Percentiles rank a stretch among this genome's conserved stretches.
These are phyloP conservation scores for Hydrotaea cyrtoneurina DNA, from an alignment of 2,888 invertebrate genomes.

Conservation along the genomic window DNA sequence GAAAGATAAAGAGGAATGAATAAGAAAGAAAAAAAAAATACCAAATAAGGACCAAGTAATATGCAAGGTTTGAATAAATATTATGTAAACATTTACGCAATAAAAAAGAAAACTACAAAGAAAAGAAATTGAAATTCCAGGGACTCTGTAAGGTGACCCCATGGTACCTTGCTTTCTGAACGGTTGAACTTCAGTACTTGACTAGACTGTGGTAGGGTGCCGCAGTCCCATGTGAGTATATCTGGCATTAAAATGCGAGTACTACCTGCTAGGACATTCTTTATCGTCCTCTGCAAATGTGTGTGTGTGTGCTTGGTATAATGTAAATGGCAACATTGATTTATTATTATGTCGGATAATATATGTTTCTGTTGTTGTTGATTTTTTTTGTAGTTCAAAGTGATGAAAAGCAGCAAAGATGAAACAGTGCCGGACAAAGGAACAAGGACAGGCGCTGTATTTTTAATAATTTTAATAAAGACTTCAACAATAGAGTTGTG, in stretches of 20 bases:
- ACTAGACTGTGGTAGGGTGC: too few relatives aligned
- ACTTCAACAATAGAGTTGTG: too few relatives aligned
- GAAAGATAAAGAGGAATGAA: background rate
- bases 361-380: background rate
- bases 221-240: background rate
- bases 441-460: background rate
- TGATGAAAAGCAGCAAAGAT: background rate
- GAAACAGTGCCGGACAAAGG: background rate
- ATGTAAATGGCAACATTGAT: constrained; percentile 39
- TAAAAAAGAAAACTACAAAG: too few relatives aligned
- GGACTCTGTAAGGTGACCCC: too few relatives aligned
- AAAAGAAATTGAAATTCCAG: too few relatives aligned
- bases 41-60: background rate
- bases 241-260: background rate
- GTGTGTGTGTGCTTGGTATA: too few relatives aligned
- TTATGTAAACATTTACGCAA: too few relatives aligned
- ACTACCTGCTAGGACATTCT: background rate
- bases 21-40: background rate
- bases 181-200: too few relatives aligned
- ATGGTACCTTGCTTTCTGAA: too few relatives aligned
- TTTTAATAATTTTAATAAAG: too few relatives aligned
- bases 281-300: background rate
- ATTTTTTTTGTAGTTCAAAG: background rate
- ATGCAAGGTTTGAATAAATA: too few relatives aligned
- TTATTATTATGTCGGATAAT: constrained; percentile 42